phyloP scores from a whole-genome alignment of 2,888 invertebrate genomes.

The Ornithoptera alexandrae region DNA sequence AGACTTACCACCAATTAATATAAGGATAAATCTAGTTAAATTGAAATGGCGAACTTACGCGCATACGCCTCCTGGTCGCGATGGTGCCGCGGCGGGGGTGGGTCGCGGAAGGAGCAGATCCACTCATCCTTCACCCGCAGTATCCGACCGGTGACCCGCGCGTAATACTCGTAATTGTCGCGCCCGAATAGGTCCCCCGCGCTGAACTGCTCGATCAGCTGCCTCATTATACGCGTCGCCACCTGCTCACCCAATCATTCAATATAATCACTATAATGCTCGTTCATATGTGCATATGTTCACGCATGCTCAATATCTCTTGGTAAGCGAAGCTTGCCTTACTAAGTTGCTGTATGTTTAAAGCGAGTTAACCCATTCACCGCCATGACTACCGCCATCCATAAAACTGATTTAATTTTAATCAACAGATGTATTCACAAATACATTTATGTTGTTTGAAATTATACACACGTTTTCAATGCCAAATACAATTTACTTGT shows the following conservation, averaged over 20 bases:
- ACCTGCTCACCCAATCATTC: constrained; percentile 79
- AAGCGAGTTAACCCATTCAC: background rate
- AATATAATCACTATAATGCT: background rate
- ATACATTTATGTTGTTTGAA: too few species aligned
- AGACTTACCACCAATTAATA: too few species aligned
- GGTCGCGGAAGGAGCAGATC: constrained; percentile 96
- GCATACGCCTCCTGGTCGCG: constrained; percentile 84
- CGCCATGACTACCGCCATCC: background rate
- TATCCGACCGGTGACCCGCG: constrained; percentile 94
- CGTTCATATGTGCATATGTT: background rate
- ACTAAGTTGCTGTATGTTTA: background rate
- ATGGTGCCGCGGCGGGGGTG: constrained; percentile 84
- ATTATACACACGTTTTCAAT: background rate
- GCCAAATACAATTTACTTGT: too few species aligned
- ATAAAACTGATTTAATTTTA: background rate
- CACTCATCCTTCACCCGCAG: constrained; percentile 96
- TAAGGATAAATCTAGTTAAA: too few species aligned
- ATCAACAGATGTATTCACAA: background rate
- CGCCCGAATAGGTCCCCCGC: constrained; percentile 96
- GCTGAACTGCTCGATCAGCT: constrained; percentile 98
- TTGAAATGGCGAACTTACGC: constrained; percentile 64
- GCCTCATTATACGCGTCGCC: constrained; percentile 97
- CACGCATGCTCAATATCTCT: background rate
- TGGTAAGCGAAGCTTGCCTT: background rate
- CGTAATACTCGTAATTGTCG: constrained; percentile 97